phyloP scores from a whole-genome alignment of 2,888 invertebrate species.

The Smittia sp. region DNA sequence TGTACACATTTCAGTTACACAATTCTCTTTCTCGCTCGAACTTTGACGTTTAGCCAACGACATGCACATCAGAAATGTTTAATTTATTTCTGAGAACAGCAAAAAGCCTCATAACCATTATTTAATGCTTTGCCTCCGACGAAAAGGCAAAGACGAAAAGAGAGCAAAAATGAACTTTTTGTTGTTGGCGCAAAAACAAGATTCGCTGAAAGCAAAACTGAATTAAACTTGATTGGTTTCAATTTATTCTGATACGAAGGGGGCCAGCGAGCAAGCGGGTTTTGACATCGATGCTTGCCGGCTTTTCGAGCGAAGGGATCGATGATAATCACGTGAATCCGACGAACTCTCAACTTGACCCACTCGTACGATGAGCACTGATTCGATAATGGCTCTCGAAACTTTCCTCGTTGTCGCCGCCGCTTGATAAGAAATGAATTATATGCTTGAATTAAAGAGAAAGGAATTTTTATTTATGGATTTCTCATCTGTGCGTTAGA shows the following conservation, averaged over 20 bases:
- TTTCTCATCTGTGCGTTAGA: no score
- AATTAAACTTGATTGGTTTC: slow-evolving; percentile 2
- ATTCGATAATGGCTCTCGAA: no score
- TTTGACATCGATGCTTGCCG: neutral
- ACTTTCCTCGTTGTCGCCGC: no score
- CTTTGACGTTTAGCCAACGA: neutral
- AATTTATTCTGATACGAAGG: neutral
- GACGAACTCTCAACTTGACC: no score
- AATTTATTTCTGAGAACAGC: no score
- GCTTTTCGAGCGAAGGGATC: no score
- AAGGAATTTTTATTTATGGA: no score
- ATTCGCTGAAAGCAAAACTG: neutral
- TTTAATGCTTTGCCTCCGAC: neutral
- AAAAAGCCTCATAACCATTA: neutral
- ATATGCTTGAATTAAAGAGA: no score
- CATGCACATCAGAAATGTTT: neutral
- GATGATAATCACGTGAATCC: no score
- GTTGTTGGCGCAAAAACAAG: neutral
- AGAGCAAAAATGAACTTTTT: neutral
- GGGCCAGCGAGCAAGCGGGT: neutral
- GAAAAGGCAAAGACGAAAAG: neutral
- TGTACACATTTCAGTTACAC: neutral
- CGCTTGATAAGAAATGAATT: no score
- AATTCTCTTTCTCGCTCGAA: neutral
- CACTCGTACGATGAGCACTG: no score